Conservation (phyloP, 1,140 invertebrate genomes). For the Panulirus ornatus region DNA sequence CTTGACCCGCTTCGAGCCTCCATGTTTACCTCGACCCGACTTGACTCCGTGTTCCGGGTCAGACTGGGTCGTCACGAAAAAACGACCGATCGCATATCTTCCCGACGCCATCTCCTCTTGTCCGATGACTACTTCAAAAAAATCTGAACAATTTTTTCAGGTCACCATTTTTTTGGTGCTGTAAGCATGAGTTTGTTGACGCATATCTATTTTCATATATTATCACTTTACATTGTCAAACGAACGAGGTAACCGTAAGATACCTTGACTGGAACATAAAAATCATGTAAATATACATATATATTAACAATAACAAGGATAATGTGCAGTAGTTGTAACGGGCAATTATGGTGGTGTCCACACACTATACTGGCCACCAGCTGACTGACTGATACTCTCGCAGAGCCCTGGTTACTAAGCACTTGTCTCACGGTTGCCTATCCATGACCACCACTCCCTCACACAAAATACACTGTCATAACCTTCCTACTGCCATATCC, state of each 20-base stretch:
- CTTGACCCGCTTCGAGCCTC: conserved; percentile 56
- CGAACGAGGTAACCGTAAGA: neutral
- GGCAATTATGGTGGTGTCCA: neutral
- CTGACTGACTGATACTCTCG: neutral
- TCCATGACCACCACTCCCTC: neutral
- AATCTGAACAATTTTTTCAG: neutral
- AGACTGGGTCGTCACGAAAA: conserved; percentile 65
- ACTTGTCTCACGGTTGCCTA: neutral
- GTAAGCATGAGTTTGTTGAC: neutral
- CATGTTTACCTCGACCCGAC: conserved; percentile 38
- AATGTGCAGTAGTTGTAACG: too few relatives aligned
- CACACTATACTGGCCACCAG: neutral
- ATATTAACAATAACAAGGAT: too few relatives aligned
- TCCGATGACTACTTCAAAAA: neutral
- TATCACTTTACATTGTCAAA: neutral
- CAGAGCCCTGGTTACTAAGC: neutral
- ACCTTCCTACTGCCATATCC: neutral
- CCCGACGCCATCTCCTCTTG: conserved; percentile 53
- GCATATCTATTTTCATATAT: neutral
- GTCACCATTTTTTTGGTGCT: neutral
- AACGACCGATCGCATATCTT: conserved; percentile 67
- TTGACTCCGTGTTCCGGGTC: conserved; percentile 42
- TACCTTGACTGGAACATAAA: neutral
- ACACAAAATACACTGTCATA: neutral
- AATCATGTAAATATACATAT: too few relatives aligned